These are phyloP conservation scores for Actinia tenebrosa DNA, from an alignment of 64 coral and sea anemone species.

Conservation along the genomic window DNA sequence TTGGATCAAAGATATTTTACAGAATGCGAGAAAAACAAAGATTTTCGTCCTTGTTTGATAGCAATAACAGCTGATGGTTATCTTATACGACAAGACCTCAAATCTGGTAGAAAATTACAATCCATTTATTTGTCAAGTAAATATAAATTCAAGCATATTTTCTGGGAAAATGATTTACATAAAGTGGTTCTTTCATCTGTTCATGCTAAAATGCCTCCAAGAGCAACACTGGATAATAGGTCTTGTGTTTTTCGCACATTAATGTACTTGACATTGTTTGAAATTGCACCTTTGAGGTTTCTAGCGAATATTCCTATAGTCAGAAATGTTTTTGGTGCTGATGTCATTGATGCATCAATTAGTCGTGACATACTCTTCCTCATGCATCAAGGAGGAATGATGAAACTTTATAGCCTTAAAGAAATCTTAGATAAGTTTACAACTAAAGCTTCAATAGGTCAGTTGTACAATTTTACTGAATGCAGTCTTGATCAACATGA, in stretches of 20 bases:
- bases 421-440: slow-evolving; percentile 64
- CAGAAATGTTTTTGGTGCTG: slow-evolving; percentile 61
- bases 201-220: slow-evolving; percentile 33
- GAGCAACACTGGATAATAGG: neutral
- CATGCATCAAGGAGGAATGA: slow-evolving; percentile 52
- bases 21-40: slow-evolving; percentile 27
- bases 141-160: slow-evolving; percentile 76
- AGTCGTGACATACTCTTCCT: slow-evolving; percentile 59
- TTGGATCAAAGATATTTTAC: slow-evolving; percentile 64
- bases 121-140: slow-evolving; percentile 55
- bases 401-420: slow-evolving; percentile 71
- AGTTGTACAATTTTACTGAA: slow-evolving; percentile 26
- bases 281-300: slow-evolving; percentile 64
- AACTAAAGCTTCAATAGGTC: slow-evolving; percentile 38
- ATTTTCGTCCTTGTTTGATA: slow-evolving; percentile 48
- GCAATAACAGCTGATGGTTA: slow-evolving; percentile 61
- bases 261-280: slow-evolving; percentile 77
- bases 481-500: neutral
- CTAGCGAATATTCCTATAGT: slow-evolving; percentile 60
- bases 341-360: slow-evolving; percentile 67
- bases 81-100: slow-evolving; percentile 55
- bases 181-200: slow-evolving; percentile 74
- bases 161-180: slow-evolving; percentile 86
- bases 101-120: slow-evolving; percentile 56
- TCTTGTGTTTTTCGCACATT: slow-evolving; percentile 8